Percentiles rank a stretch among this genome's conserved stretches.
phyloP scores from a whole-genome alignment of 2,797 vertebrate species.

The Taenioides sp. region DNA sequence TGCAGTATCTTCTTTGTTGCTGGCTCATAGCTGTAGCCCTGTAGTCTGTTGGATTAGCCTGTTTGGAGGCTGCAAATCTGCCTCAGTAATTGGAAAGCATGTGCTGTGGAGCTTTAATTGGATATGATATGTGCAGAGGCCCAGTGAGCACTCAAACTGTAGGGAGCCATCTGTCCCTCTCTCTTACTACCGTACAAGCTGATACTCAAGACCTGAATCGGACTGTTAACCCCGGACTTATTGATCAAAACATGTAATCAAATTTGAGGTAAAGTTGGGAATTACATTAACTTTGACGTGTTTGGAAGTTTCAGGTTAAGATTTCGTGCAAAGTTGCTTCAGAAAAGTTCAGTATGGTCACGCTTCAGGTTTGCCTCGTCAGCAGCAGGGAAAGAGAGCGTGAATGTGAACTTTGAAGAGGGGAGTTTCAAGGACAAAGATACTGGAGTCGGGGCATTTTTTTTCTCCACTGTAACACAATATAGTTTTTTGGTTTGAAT shows the following conservation, averaged over 20 bases:
- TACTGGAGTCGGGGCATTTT: neutral
- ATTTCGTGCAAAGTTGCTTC: conserved; percentile 3
- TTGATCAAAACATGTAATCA: neutral
- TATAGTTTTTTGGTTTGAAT: neutral
- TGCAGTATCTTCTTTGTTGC: conserved; percentile 12
- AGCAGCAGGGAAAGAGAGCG: conserved; percentile 13
- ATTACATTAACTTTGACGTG: conserved; percentile 6
- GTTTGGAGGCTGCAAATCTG: conserved; percentile 68
- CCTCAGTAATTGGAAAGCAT: conserved; percentile 74
- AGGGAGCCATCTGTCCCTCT: conserved; percentile 74
- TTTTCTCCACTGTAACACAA: conserved; percentile 3
- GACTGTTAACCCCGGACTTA: neutral
- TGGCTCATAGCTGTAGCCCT: conserved; percentile 9
- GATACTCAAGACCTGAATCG: conserved; percentile 4
- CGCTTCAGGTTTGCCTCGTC: neutral
- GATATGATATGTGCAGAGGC: conserved; percentile 75
- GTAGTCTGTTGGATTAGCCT: conserved; percentile 69
- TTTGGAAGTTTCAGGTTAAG: conserved; percentile 2
- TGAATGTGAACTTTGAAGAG: conserved; percentile 24
- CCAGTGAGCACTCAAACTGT: conserved; percentile 50
- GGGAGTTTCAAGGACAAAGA: conserved; percentile 2
- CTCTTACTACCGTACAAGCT: conserved; percentile 38
- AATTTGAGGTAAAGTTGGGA: conserved; percentile 9
- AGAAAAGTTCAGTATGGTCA: conserved; percentile 4
- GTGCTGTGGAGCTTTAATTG: conserved; percentile 76